phyloP scores from a whole-genome alignment of 2,797 vertebrate species.

The Siniperca scherzeri region DNA sequence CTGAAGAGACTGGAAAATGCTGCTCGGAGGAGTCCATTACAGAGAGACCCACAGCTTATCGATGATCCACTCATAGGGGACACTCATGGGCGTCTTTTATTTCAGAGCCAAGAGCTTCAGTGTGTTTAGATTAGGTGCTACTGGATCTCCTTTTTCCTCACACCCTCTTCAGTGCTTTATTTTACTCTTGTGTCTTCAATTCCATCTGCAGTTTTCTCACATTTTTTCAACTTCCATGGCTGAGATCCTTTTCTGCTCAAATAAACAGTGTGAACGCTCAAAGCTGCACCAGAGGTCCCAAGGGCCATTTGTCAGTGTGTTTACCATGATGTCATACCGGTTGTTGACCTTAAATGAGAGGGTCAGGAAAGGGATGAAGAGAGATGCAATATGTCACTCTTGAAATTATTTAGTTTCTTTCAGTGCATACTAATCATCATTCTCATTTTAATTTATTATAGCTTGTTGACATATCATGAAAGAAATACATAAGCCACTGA shows the following conservation, averaged over 20 bases:
- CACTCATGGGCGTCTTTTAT: slow-evolving; percentile 32
- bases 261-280: slow-evolving; percentile 48
- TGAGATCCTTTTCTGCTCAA: slow-evolving; percentile 43
- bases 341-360: slow-evolving; percentile 48
- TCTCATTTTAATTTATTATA: background rate
- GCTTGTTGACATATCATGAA: background rate
- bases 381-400: slow-evolving; percentile 24
- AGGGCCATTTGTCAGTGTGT: slow-evolving; percentile 54
- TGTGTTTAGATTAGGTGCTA: slow-evolving; percentile 46
- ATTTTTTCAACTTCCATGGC: slow-evolving; percentile 12
- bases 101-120: slow-evolving; percentile 36
- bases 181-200: background rate
- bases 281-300: slow-evolving; percentile 38
- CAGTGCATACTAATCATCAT: background rate
- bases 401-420: slow-evolving; percentile 14
- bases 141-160: slow-evolving; percentile 8
- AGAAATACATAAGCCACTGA: slow-evolving; percentile 7
- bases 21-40: slow-evolving; percentile 37
- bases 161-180: slow-evolving; percentile 7
- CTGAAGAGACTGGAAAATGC: slow-evolving; percentile 62
- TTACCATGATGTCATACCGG: slow-evolving; percentile 69
- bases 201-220: slow-evolving; percentile 27
- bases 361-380: slow-evolving; percentile 29
- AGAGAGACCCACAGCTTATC: slow-evolving; percentile 56
- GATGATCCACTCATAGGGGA: slow-evolving; percentile 22